Percentiles rank a stretch among this genome's conserved stretches.
Conservation (phyloP, 2,113 vertebrate species). For the Dipodomys stephensi region DNA sequence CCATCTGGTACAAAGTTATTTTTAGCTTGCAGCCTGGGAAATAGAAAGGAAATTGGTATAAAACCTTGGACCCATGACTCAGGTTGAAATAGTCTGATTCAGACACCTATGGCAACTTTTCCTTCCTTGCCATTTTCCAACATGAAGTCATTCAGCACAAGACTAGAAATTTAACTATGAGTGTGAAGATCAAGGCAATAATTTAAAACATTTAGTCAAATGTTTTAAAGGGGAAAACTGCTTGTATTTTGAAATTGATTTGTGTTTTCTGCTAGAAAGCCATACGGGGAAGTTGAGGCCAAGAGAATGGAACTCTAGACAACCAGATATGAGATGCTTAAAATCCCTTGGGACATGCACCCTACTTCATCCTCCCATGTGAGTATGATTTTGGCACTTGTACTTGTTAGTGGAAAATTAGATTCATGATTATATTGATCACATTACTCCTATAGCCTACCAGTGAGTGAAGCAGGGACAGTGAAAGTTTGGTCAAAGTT, state of each 20-base stretch:
- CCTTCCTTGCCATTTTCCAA: slow-evolving; percentile 52
- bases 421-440: slow-evolving; percentile 40
- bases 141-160: slow-evolving; percentile 51
- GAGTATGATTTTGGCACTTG: background rate
- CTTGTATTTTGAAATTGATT: slow-evolving; percentile 53
- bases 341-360: background rate
- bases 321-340: background rate
- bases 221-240: slow-evolving; percentile 18
- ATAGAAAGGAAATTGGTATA: slow-evolving; percentile 57
- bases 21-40: slow-evolving; percentile 16
- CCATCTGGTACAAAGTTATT: slow-evolving; percentile 14
- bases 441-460: background rate
- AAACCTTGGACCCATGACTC: slow-evolving; percentile 54
- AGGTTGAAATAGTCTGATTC: slow-evolving; percentile 26
- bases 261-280: slow-evolving; percentile 27
- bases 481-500: slow-evolving; percentile 29
- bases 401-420: background rate
- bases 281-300: background rate
- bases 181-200: slow-evolving; percentile 49
- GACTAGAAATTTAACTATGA: slow-evolving; percentile 51
- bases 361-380: background rate
- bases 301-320: background rate
- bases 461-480: background rate
- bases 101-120: slow-evolving; percentile 3
- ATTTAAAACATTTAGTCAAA: slow-evolving; percentile 1